Evolutionary conservation across 30 jellyfish, hydroid and myxozoan species (phyloP), one percentile per base, ranked within the genome.

Genomic region (Pseudorhiza aurosa): DNA sequence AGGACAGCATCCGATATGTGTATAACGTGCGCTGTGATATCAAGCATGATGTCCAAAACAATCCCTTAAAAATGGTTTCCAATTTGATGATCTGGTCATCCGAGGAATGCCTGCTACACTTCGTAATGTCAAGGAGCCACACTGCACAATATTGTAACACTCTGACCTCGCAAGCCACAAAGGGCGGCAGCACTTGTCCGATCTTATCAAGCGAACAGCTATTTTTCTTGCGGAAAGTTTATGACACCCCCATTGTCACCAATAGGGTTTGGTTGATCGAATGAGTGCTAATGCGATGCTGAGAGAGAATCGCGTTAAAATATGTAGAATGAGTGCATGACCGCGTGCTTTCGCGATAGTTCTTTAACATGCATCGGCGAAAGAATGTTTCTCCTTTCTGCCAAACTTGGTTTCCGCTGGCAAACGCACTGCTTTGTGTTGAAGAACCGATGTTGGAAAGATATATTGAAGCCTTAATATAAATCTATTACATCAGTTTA

Each of bases 241-340:
- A 40, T 12, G 36, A 35, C 59, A 35, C 26, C 36, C 29, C 37
- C 36, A 64, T 35, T 64, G 77, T 64, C 1, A 31, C 5, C 17
- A 33, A 35, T 32, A 21, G 37, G 19, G 32, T 8, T 19, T 3
- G 5, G 67, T 53, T 53, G 67, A 10, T 53, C 62, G 17, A 33
- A 21, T 31, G 58, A 17, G 77, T 53, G 59, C 10, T 64, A 35
- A 32, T 64, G 53, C 33, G 77, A 64, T 32, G 77, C 30, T 44
- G 57, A 28, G 46, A 18, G 32, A 35, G 21, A 64, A 64, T 64
- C 59, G 77, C 39, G 59, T 64, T 64, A 39, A 60, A 27, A 60
- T 60, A 30, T 22, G 33, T 28, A 25, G 47, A 35, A 27, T 60
- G 28, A 27, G 8, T 60, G 36, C 57, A 17, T 4, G 36, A 31